Evolutionary conservation across 2,797 vertebrate genomes (phyloP), one percentile per base, ranked within the genome.

Genomic region (Coregonus ussuriensis): DNA sequence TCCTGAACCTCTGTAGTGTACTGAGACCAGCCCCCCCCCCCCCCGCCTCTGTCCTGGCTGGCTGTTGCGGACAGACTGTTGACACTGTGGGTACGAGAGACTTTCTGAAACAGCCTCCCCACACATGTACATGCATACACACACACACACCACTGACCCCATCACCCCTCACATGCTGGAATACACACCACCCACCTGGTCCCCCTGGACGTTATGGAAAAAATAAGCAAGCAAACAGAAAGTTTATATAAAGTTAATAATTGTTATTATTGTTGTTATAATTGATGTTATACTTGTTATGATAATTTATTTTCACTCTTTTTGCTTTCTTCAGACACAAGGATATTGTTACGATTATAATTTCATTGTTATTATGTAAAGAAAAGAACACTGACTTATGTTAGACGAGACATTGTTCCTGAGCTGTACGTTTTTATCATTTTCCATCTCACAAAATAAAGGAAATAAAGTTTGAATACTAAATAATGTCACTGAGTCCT

Each of bases 281-380:
- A 92, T 93, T 94, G 91, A 91, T 94, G 93, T 94, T 92, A 93
- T 94, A 94, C 94, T 94, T 94, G 94, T 92, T 93, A 90, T 91
- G 78, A 95, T 95, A 94, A 95, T 95, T 95, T 95, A 95, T 95
- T 95, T 95, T 94, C 93, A 95, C 93, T 93, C 90, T 94, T 84
- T 92, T 47, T 47, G 41, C 41, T 94, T 94, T 94, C 86, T 87
- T 94, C 90, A 88, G 93, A 93, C 91, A 92, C 86, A 88, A 90
- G 89, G 89, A 93, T 93, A 92, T 47, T 47, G 41, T 47, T 47
- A 47, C 91, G 88, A 93, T 92, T 93, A 92, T 84, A 88, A 91
- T 94, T 93, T 94, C 88, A 92, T 93, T 93, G 91, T 93, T 93
- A 92, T 93, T 90, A 92, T 85, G 84, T 90, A 91, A 93, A 87